phyloP scores from a whole-genome alignment of 2,797 vertebrate species.

The Eidolon dupreanum region DNA sequence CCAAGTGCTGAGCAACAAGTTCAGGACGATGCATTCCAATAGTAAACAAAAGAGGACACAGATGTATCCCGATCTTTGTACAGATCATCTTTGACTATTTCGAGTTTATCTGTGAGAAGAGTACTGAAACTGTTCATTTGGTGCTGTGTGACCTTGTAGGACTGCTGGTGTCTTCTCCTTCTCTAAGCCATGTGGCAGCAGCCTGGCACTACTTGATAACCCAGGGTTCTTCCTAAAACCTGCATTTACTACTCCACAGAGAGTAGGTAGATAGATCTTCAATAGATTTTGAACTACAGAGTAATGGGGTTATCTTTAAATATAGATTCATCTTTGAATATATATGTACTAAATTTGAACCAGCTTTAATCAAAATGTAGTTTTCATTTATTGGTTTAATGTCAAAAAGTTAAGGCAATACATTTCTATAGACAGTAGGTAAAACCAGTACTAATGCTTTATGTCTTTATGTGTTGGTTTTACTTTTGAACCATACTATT shows the following conservation, averaged over 20 bases:
- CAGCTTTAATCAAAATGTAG: background rate
- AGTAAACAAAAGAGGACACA: background rate
- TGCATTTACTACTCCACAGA: background rate
- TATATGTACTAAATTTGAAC: background rate
- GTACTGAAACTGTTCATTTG: background rate
- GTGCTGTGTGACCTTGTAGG: background rate
- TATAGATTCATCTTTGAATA: background rate
- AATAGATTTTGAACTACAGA: background rate
- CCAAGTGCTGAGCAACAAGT: background rate
- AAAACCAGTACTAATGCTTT: background rate
- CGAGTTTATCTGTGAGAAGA: background rate
- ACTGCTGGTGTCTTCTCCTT: background rate
- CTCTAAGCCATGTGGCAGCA: background rate
- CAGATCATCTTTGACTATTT: background rate
- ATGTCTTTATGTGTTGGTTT: background rate
- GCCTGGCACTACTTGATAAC: background rate
- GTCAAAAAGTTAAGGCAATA: background rate
- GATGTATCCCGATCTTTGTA: background rate
- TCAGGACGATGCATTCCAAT: accelerated
- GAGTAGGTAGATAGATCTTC: background rate
- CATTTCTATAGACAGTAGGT: background rate
- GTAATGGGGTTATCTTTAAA: background rate
- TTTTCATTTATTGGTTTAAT: constrained; percentile 10
- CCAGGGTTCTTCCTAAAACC: background rate
- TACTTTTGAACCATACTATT: constrained; percentile 1